Evolutionary conservation across 2,888 invertebrate genomes (phyloP).

Genomic region (Sylvicola fuscatus): DNA sequence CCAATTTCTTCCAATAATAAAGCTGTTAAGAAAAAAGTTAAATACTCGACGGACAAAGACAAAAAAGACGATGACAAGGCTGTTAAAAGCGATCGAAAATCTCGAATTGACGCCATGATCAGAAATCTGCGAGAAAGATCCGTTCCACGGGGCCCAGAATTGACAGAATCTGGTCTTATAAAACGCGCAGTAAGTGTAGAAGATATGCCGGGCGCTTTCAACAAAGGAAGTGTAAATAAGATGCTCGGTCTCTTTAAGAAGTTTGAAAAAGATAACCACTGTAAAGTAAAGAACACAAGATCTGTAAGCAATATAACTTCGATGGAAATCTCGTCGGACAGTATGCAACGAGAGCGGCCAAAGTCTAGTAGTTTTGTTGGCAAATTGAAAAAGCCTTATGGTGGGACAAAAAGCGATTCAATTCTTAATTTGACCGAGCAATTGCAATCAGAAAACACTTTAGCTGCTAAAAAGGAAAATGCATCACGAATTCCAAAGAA

Average conservation of each 20-base stretch:
- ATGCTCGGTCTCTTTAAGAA: slow-evolving; percentile 60
- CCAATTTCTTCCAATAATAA: not conserved
- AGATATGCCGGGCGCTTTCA: slow-evolving; percentile 35
- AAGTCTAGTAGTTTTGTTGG: slow-evolving; percentile 12
- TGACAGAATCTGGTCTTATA: slow-evolving; percentile 42
- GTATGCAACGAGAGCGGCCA: slow-evolving; percentile 10
- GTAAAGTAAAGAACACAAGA: slow-evolving; percentile 18
- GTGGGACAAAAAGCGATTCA: slow-evolving; percentile 28
- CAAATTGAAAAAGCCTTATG: slow-evolving; percentile 22
- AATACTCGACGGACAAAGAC: slow-evolving; percentile 7
- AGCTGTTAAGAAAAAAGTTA: not conserved
- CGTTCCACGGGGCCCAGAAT: slow-evolving; percentile 32
- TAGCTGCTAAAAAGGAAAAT: slow-evolving; percentile 3
- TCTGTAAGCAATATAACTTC: slow-evolving; percentile 17
- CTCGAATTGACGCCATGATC: slow-evolving; percentile 31
- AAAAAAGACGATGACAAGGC: slow-evolving; percentile 13
- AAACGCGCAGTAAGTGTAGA: slow-evolving; percentile 54
- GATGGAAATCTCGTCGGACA: not conserved
- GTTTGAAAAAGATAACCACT: slow-evolving; percentile 40
- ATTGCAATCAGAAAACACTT: slow-evolving; percentile 7
- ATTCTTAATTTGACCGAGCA: slow-evolving; percentile 11
- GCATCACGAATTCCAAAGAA: slow-evolving; percentile 7
- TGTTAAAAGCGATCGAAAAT: slow-evolving; percentile 17
- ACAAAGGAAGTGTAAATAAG: slow-evolving; percentile 47
- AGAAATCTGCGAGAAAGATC: slow-evolving; percentile 44